Conservation (phyloP, 2,113 vertebrate genomes). For the Sciurus niger region DNA sequence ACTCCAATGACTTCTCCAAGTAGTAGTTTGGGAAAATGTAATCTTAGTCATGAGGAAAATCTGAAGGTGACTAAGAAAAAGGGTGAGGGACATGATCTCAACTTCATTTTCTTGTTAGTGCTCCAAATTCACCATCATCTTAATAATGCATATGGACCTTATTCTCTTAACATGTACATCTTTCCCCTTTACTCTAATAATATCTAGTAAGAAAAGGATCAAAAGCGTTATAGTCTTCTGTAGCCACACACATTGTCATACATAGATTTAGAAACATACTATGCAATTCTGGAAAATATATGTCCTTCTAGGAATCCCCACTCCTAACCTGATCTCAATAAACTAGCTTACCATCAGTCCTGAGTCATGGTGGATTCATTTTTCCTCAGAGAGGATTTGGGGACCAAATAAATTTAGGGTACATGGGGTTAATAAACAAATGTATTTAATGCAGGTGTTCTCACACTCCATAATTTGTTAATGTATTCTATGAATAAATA, state of each 20-base stretch:
- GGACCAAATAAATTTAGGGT: neutral
- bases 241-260: neutral
- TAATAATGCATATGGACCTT: neutral
- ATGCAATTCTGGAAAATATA: neutral
- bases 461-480: conserved; percentile 6
- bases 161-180: neutral
- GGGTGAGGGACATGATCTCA: neutral
- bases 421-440: neutral
- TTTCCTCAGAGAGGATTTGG: neutral
- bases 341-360: neutral
- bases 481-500: neutral
- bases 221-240: neutral
- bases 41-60: neutral
- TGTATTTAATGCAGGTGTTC: neutral
- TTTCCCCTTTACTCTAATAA: neutral
- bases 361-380: neutral
- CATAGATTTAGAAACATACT: conserved; percentile 37
- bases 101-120: neutral
- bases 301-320: neutral
- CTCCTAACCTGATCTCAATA: neutral
- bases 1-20: neutral
- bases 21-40: neutral
- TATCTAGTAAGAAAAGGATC: neutral
- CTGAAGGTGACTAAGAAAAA: neutral
- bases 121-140: neutral